Conservation (phyloP, 2,888 invertebrate species). For the Digitonthophagus gazella region DNA sequence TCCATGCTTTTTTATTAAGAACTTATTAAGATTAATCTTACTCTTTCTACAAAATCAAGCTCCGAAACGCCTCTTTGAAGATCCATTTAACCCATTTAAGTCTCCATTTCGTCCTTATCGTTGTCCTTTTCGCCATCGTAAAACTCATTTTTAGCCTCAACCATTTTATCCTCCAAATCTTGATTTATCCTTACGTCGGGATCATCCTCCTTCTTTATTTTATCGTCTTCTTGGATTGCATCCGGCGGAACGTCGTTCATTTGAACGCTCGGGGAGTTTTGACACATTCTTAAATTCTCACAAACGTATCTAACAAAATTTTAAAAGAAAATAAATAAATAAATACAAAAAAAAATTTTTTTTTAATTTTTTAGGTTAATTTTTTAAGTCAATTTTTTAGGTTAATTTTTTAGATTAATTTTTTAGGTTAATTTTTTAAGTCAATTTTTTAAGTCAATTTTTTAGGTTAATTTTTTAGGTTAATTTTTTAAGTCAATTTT, state of each 20-base stretch:
- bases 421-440: too few relatives aligned
- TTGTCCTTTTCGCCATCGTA: constrained; percentile 89
- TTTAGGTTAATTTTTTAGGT: too few relatives aligned
- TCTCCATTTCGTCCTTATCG: constrained; percentile 60
- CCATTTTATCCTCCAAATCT: constrained; percentile 76
- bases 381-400: too few relatives aligned
- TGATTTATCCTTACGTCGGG: constrained; percentile 77
- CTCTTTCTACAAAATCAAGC: too few relatives aligned
- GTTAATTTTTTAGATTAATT: too few relatives aligned
- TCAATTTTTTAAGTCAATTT: too few relatives aligned
- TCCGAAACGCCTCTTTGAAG: too few relatives aligned
- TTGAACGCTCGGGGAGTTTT: constrained; percentile 94
- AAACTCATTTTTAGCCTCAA: constrained; percentile 85
- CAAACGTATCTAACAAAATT: constrained; percentile 64
- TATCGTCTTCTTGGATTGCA: constrained; percentile 68
- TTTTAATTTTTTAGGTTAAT: too few relatives aligned
- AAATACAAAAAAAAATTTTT: too few relatives aligned
- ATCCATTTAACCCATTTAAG: too few relatives aligned
- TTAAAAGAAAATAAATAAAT: constrained; percentile 13
- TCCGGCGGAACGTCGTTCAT: constrained; percentile 95
- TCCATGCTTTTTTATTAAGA: not conserved
- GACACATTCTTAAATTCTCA: constrained; percentile 91
- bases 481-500: too few relatives aligned
- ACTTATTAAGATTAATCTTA: constrained; percentile 1
- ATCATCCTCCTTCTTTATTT: constrained; percentile 73